Base-by-base conservation (phyloP, 2,113 vertebrate genomes). In the Meles meles region DNA sequence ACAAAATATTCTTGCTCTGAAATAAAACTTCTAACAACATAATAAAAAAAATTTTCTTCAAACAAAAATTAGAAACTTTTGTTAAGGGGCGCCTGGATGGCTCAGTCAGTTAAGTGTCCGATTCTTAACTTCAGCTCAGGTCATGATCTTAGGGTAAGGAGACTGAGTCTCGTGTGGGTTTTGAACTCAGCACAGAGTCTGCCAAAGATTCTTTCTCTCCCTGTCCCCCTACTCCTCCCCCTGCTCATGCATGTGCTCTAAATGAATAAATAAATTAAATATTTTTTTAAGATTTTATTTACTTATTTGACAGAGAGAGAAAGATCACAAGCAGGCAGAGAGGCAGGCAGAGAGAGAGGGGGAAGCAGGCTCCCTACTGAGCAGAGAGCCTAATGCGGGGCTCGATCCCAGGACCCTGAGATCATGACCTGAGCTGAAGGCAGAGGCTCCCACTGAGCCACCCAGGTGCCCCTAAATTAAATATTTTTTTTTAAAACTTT, bases 1-100 rank as follows among this genome's bases (percentile, higher is more conserved):
- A n/a, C 44, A 81, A 49, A 61, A 92, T 31, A 96, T 72, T 80
- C 82, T 85, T 69, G 83, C 37, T 85, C 67, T 86, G 77, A 97
- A 84, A 92, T 80, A 95, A 42, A 96, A 93, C 10, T 91, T 39
- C 29, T 57, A 92, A 17, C 6, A 55, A 67, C 55, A 83, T 6
- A 20, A 63, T 69, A 55, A 81, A 83, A 83, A 76, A 76, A 23
- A 7, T 52, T 55, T 15, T 65, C 49, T 90, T 84, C 80, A 89
- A 88, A 4, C 7, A 65, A 89, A 31, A 96, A 87, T 37, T 23
- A 88, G 63, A 85, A 96, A 90, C 18, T 77, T 67, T 82, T 71
- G 61, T 74, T 84, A 82, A 93, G 23, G 34, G 34, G 67, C 0
- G 8, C 18, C 67, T 69, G 34, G 67, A 37, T 69, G 67, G 67